Evolutionary conservation across 2,113 vertebrate genomes (phyloP), one percentile per base, ranked within the genome.

Genomic region (Tiliqua scincoides): DNA sequence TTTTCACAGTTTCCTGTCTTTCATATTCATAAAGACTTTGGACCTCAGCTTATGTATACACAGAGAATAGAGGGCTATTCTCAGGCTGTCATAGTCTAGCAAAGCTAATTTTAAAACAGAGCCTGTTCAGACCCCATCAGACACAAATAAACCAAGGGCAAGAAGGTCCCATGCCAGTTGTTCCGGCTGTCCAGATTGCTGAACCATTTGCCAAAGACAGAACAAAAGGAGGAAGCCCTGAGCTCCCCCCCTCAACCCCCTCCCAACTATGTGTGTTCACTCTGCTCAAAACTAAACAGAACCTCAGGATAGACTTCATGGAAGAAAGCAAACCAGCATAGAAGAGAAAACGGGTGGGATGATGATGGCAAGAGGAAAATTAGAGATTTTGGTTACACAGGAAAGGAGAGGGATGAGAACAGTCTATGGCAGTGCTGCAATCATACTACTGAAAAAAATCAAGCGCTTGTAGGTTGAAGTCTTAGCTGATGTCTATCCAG

Each of bases 351-450:
- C 8, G 3, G 37, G 4, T 32, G 52, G 63, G 32, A 48, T 82
- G 88, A 85, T 91, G 27, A 20, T 32, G 90, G 94, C 95, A 90
- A 87, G 85, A 74, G 67, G 82, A 62, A 54, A 14, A 15, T 74
- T 79, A 73, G 73, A 62, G 6, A 32, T 59, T 12, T 21, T n/a
- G 57, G 62, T 32, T 40, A 23, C 27, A 20, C 52, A 79, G 15
- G 25, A 32, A 76, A 48, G 35, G 21, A 61, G 54, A 67, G 71
- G 84, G 75, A 84, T 92, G 79, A 76, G 25, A 9, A 1, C 9
- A 7, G 40, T 37, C 40, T 68, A 40, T n/a, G 30, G 11, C 23
- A 30, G 57, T 27, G 7, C 12, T 40, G 15, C 25, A 48, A 67
- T 35, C 40, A 67, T 74, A 52, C 40, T 25, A 52, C 43, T 65